Conservation (phyloP, 2,888 invertebrate species). For the Merodon equestris region DNA sequence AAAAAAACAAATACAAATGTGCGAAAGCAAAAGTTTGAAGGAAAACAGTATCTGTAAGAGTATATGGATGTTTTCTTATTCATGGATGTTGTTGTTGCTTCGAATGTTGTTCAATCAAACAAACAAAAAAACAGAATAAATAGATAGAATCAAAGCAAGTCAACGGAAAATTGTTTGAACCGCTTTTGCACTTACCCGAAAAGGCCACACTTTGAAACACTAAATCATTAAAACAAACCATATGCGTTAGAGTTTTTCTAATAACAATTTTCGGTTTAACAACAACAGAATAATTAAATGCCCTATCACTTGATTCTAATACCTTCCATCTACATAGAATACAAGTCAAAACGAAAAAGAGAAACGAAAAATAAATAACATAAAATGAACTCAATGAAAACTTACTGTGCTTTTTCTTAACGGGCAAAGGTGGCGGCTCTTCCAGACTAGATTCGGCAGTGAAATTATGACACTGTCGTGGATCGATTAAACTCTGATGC, state of each 20-base stretch:
- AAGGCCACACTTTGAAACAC: conserved; percentile 98
- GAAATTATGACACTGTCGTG: conserved; percentile 69
- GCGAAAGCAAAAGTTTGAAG: conserved; percentile 36
- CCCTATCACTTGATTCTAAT: conserved; percentile 61
- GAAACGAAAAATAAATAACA: conserved; percentile 73
- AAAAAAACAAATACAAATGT: conserved; percentile 18
- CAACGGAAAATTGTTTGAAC: conserved; percentile 39
- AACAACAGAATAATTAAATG: conserved; percentile 62
- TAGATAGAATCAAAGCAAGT: conserved; percentile 40
- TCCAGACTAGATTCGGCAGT: conserved; percentile 80
- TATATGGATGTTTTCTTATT: conserved; percentile 30
- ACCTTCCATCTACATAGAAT: conserved; percentile 64
- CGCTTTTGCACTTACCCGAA: conserved; percentile 87
- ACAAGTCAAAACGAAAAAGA: conserved; percentile 52
- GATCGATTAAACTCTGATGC: conserved; percentile 78
- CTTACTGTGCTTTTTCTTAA: conserved; percentile 97
- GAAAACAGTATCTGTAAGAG: not conserved
- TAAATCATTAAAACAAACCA: conserved; percentile 80
- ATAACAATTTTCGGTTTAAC: conserved; percentile 76
- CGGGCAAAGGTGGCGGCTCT: conserved; percentile 92
- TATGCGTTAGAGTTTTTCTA: conserved; percentile 77
- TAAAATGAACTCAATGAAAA: conserved; percentile 76
- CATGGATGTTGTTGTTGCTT: conserved; percentile 26
- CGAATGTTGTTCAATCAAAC: conserved; percentile 24
- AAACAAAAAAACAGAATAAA: conserved; percentile 20